Conservation (phyloP, 2,113 vertebrate genomes). For the Formicarius rufipectus region DNA sequence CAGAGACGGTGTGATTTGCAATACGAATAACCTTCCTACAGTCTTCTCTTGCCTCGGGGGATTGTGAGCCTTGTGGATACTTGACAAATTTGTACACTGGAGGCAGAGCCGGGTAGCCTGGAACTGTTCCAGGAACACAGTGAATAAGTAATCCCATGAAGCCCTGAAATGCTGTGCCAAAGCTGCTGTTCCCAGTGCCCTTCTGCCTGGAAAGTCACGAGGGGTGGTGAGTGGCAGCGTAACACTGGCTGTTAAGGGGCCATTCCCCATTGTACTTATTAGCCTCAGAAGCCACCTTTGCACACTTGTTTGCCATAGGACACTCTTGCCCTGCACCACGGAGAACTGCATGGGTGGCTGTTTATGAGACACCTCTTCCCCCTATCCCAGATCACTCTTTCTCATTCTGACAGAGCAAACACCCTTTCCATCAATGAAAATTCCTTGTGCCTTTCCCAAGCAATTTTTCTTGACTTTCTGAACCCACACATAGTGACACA, state of each 20-base stretch:
- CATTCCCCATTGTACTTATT: background rate
- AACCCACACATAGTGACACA: too few species aligned
- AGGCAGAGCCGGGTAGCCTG: background rate
- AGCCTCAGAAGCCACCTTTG: background rate
- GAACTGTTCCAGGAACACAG: background rate
- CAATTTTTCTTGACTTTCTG: background rate
- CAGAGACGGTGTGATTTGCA: background rate
- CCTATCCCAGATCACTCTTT: background rate
- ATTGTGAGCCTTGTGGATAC: constrained; percentile 1
- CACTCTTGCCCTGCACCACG: accelerated
- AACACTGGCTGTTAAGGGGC: background rate
- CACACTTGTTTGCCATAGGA: background rate
- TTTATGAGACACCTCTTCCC: background rate
- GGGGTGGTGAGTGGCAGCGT: background rate
- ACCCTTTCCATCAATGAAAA: background rate
- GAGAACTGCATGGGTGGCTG: background rate
- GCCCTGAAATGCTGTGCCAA: background rate
- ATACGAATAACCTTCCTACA: background rate
- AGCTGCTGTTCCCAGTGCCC: background rate
- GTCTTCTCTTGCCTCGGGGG: background rate
- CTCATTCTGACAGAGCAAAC: background rate
- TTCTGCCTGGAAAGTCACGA: background rate
- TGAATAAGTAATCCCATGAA: constrained; percentile 42
- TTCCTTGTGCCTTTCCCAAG: background rate
- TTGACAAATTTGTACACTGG: background rate